Percentiles rank a stretch among this genome's conserved stretches.
These are phyloP conservation scores for Pangasius mekongensis DNA, from an alignment of 2,797 vertebrate genomes.

Conservation along the genomic window DNA sequence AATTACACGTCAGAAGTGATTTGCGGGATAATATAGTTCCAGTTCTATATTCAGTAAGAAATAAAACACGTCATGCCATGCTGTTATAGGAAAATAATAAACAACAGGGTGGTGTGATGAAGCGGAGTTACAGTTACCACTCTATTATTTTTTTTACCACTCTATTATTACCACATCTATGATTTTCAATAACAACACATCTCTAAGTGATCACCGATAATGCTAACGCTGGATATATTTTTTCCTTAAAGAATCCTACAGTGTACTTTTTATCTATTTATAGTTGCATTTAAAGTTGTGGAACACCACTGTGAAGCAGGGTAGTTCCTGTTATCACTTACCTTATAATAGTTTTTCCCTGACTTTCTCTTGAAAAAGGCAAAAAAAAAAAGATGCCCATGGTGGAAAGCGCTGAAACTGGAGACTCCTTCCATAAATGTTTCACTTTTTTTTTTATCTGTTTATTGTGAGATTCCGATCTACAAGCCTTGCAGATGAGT, in stretches of 20 bases:
- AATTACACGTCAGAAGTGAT: conserved; percentile 11
- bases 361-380: neutral
- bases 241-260: too few species aligned
- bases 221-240: neutral
- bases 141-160: neutral
- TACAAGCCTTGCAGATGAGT: neutral
- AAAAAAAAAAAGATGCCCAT: neutral
- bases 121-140: neutral
- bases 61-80: conserved; percentile 3
- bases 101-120: neutral
- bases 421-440: neutral
- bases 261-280: neutral
- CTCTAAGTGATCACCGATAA: neutral
- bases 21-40: neutral
- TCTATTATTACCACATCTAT: neutral
- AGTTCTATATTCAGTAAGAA: neutral
- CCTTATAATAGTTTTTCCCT: neutral
- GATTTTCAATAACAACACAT: neutral
- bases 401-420: neutral
- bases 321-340: neutral
- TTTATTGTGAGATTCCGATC: neutral
- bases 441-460: neutral
- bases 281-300: neutral
- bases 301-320: neutral
- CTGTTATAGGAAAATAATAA: neutral